A percentile compares a stretch with the other conserved stretches of the same genome.
Conservation (phyloP, 2,113 vertebrate genomes). For the Laticauda laticaudata region DNA sequence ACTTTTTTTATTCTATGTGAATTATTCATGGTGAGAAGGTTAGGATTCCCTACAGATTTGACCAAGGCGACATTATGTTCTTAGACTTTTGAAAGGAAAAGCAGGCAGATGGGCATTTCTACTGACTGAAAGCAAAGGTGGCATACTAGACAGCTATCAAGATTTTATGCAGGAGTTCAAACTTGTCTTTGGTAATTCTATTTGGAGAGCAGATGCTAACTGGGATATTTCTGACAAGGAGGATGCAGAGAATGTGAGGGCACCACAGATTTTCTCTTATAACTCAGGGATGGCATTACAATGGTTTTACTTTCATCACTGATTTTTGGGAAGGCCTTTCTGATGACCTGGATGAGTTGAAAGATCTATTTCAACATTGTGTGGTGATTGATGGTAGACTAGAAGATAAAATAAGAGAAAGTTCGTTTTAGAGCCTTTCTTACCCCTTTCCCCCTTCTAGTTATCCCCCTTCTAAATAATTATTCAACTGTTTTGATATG, state of each 20-base stretch:
- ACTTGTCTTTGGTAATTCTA: background rate
- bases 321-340: background rate
- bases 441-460: background rate
- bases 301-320: background rate
- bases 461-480: background rate
- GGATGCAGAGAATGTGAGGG: background rate
- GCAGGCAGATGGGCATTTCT: background rate
- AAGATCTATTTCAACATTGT: background rate
- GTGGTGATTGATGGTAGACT: background rate
- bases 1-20: background rate
- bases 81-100: background rate
- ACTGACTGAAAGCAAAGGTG: background rate
- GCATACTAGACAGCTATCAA: background rate
- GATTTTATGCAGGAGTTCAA: background rate
- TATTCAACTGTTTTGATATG: background rate
- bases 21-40: background rate
- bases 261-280: background rate
- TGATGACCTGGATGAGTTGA: background rate
- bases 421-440: background rate
- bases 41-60: background rate
- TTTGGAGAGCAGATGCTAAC: background rate
- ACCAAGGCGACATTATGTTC: background rate
- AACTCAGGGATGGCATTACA: background rate
- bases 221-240: background rate
- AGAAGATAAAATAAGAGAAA: background rate